These are phyloP conservation scores for Sinopyrophorus schimmeli DNA, from an alignment of 2,888 invertebrate genomes.

Conservation along the genomic window DNA sequence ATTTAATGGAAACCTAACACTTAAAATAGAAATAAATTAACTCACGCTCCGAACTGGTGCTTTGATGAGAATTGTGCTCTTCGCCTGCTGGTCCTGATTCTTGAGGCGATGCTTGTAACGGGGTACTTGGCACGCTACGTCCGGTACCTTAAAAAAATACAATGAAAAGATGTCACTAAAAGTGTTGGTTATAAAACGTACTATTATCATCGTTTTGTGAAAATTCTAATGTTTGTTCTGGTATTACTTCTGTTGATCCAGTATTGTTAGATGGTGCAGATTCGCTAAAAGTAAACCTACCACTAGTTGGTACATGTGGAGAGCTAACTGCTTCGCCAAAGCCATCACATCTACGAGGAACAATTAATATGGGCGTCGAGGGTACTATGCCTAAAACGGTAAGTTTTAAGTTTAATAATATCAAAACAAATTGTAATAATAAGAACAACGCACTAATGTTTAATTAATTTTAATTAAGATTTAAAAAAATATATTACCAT, in stretches of 20 bases:
- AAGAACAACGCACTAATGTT: neutral
- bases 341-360: conserved; percentile 80
- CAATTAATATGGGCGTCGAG: conserved; percentile 84
- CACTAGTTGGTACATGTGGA: conserved; percentile 70
- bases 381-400: conserved; percentile 74
- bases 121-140: conserved; percentile 69
- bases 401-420: no score
- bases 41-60: conserved; percentile 42
- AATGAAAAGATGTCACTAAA: conserved; percentile 12
- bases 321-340: conserved; percentile 93
- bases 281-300: conserved; percentile 69
- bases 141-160: conserved; percentile 59
- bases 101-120: conserved; percentile 66
- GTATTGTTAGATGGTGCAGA: conserved; percentile 48
- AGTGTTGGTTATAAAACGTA: conserved; percentile 41
- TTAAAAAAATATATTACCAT: conserved; percentile 48
- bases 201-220: conserved; percentile 51
- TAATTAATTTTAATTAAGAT: no score
- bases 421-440: neutral
- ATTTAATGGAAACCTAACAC: neutral
- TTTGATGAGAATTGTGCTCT: conserved; percentile 45
- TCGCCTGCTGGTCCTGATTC: conserved; percentile 50
- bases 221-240: conserved; percentile 52
- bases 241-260: conserved; percentile 47
- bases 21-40: neutral